Conservation (phyloP, 2,888 invertebrate genomes). For the Epinotia demarniana region DNA sequence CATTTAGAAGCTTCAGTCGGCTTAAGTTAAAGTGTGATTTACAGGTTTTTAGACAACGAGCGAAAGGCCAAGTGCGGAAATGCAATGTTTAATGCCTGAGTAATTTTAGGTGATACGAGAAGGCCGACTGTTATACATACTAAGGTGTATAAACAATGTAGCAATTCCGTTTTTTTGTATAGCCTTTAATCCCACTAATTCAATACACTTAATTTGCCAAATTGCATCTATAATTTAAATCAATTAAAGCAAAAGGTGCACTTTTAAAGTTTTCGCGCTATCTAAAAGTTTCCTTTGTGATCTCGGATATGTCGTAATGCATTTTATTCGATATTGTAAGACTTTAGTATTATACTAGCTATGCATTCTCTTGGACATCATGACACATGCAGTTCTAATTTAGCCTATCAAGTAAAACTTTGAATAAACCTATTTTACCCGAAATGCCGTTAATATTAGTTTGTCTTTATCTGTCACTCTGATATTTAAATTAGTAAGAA, state of each 20-base stretch:
- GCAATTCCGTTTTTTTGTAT: neutral
- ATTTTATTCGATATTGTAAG: constrained; percentile 15
- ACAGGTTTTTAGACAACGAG: constrained; percentile 24
- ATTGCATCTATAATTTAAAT: neutral
- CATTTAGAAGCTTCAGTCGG: neutral
- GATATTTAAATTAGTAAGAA: no score
- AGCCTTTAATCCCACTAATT: neutral
- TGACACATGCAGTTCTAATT: no score
- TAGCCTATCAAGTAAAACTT: no score
- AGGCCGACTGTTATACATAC: constrained; percentile 25
- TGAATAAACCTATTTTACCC: no score
- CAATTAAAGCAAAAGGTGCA: neutral
- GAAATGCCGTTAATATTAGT: no score
- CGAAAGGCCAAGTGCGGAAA: constrained; percentile 42
- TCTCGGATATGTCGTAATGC: neutral
- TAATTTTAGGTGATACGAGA: constrained; percentile 17
- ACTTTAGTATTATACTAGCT: constrained; percentile 11
- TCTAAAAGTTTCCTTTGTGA: neutral
- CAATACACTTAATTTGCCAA: neutral
- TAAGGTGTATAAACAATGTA: neutral
- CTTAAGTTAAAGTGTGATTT: neutral
- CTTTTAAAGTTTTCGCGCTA: neutral
- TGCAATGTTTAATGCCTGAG: constrained; percentile 18
- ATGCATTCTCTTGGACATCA: no score
- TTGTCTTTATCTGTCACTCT: no score